phyloP scores from a whole-genome alignment of 2,113 vertebrate species.

The Rhegmatorhina hoffmannsi region DNA sequence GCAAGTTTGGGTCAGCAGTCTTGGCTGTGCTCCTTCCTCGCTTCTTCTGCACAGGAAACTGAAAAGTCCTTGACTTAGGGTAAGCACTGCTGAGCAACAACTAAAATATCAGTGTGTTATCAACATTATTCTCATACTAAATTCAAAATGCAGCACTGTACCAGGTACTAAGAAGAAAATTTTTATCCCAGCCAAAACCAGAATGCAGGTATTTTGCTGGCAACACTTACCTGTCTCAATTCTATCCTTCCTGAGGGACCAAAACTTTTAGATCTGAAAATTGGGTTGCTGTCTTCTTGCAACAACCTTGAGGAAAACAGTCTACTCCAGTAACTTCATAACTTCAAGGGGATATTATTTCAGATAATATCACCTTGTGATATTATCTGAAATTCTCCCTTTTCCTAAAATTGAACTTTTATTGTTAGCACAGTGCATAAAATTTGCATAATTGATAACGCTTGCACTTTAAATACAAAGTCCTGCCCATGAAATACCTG shows the following conservation, averaged over 20 bases:
- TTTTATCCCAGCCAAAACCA: neutral
- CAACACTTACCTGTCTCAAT: neutral
- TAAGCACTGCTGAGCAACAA: neutral
- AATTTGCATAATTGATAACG: neutral
- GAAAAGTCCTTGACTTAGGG: neutral
- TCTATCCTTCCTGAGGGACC: neutral
- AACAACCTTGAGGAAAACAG: neutral
- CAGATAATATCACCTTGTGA: neutral
- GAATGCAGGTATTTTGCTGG: neutral
- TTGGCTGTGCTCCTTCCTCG: neutral
- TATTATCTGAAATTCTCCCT: neutral
- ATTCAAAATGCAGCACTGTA: neutral
- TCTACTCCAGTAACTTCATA: neutral
- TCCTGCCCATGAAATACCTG: neutral
- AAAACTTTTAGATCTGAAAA: neutral
- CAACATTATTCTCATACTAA: neutral
- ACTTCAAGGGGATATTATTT: neutral
- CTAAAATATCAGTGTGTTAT: neutral
- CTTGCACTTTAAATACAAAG: neutral
- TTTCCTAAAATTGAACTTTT: neutral
- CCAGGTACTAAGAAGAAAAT: neutral
- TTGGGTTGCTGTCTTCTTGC: neutral
- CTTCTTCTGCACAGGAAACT: neutral
- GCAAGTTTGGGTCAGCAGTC: neutral
- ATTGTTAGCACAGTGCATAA: neutral